These are phyloP conservation scores for Phlogophora meticulosa DNA, from an alignment of 2,888 invertebrate species.

Conservation along the genomic window DNA sequence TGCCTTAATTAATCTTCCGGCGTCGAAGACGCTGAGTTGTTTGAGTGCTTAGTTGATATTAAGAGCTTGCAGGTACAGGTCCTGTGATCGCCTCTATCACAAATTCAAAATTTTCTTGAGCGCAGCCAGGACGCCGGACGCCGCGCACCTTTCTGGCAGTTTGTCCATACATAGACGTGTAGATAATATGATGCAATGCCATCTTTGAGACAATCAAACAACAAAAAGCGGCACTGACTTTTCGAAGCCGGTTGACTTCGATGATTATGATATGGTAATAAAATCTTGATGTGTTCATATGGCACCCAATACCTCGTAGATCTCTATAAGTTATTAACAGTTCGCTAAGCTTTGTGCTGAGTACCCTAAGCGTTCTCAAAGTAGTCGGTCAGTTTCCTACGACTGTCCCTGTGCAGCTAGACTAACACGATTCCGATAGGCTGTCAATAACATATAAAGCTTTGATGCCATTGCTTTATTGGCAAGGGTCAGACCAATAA, in stretches of 20 bases:
- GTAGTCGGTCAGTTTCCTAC: not conserved
- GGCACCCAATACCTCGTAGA: slow-evolving; percentile 15
- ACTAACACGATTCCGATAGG: not conserved
- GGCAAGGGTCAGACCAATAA: not conserved
- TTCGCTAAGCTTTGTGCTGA: not conserved
- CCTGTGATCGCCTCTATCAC: no score
- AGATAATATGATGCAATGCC: not conserved
- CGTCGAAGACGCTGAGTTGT: no score
- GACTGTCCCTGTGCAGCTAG: not conserved
- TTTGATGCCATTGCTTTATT: not conserved
- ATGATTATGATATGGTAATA: slow-evolving; percentile 7
- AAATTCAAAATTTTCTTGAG: no score
- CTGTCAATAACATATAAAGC: not conserved
- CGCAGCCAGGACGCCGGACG: no score
- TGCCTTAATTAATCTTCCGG: no score
- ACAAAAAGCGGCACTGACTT: not conserved
- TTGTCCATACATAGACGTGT: not conserved
- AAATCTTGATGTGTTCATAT: slow-evolving; percentile 3
- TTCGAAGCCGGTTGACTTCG: no score
- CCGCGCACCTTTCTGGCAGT: no score
- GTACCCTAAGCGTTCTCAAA: not conserved
- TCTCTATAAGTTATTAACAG: not conserved
- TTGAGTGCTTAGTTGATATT: no score
- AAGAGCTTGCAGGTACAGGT: no score
- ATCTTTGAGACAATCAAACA: not conserved